phyloP scores from a whole-genome alignment of 2,797 vertebrate genomes.

The Danio albolineatus region DNA sequence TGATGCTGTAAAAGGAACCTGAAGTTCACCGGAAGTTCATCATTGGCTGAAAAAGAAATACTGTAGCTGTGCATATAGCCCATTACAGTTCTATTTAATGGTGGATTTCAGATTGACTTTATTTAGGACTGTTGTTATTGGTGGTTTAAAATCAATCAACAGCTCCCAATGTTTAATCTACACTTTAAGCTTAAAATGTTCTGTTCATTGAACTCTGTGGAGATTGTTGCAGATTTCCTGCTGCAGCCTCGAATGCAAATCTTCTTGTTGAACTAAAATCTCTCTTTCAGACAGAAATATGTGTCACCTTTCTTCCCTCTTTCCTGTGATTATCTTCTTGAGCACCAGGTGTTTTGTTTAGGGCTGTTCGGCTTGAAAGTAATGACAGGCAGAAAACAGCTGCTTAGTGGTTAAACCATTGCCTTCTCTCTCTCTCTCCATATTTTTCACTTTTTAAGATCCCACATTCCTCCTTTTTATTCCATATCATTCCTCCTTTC shows the following conservation, averaged over 20 bases:
- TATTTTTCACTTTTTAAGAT: conserved; percentile 25
- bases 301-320: neutral
- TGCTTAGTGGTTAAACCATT: conserved; percentile 31
- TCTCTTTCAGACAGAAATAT: conserved; percentile 15
- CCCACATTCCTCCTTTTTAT: neutral
- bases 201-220: neutral
- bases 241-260: neutral
- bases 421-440: conserved; percentile 20
- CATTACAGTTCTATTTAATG: neutral
- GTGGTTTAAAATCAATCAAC: neutral
- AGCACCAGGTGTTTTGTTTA: conserved; percentile 43
- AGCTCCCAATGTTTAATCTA: neutral
- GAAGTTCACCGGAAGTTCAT: no score
- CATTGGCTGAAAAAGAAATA: no score
- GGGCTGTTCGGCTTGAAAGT: conserved; percentile 20
- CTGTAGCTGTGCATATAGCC: no score
- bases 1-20: no score
- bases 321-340: conserved; percentile 37
- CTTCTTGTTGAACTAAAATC: neutral
- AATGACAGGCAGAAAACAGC: conserved; percentile 38
- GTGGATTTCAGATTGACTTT: neutral
- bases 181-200: neutral
- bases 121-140: neutral
- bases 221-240: neutral
- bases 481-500: neutral